Conservation (phyloP, 1,140 invertebrate species). For the Drosophila orena region DNA sequence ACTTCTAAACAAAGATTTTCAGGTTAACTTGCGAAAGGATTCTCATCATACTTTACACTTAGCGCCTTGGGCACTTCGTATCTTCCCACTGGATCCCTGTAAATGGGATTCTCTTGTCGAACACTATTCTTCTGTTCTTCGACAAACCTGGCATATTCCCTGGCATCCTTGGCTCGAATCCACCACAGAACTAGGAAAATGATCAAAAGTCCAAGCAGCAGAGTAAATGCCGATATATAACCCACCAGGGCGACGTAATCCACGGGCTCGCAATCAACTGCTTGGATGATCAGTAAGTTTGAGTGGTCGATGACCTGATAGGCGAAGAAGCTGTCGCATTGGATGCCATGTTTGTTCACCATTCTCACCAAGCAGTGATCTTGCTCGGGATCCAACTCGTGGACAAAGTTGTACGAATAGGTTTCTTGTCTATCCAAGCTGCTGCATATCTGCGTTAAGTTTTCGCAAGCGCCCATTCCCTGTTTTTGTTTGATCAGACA, state of each 20-base stretch:
- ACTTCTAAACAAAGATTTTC: not conserved
- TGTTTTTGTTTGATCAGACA: conserved; percentile 71
- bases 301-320: conserved; percentile 82
- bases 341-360: conserved; percentile 81
- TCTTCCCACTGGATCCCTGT: conserved; percentile 86
- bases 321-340: conserved; percentile 86
- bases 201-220: conserved; percentile 84
- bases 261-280: conserved; percentile 80
- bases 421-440: conserved; percentile 46
- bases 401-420: conserved; percentile 61
- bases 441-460: conserved; percentile 63
- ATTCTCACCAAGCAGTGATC: conserved; percentile 84
- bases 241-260: conserved; percentile 64
- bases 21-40: conserved; percentile 62
- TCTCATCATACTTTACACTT: conserved; percentile 61
- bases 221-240: conserved; percentile 84
- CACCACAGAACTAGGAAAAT: conserved; percentile 84
- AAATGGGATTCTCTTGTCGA: conserved; percentile 86
- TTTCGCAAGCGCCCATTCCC: conserved; percentile 53
- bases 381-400: conserved; percentile 51
- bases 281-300: conserved; percentile 83
- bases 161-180: conserved; percentile 85
- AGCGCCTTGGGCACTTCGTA: conserved; percentile 85
- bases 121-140: conserved; percentile 84
- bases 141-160: conserved; percentile 85